These are phyloP conservation scores for Plodia interpunctella DNA, from an alignment of 1,140 invertebrate genomes.

Conservation along the genomic window DNA sequence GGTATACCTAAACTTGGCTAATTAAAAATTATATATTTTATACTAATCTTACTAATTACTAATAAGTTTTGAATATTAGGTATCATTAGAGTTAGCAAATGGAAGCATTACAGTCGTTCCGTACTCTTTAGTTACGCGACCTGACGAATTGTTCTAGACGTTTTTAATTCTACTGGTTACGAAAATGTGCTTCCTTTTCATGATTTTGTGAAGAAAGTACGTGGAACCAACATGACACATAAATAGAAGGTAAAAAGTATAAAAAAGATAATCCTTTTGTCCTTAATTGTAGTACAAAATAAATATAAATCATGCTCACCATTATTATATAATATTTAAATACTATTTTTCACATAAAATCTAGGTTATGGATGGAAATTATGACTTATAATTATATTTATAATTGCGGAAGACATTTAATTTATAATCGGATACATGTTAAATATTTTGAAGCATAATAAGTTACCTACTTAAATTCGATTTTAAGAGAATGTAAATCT, in stretches of 20 bases:
- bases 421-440: not conserved
- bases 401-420: not conserved
- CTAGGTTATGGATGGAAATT: not conserved
- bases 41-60: too few species aligned
- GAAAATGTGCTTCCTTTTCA: not conserved
- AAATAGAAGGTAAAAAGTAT: too few species aligned
- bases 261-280: too few species aligned
- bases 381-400: not conserved
- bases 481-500: not conserved
- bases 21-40: too few species aligned
- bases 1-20: too few species aligned
- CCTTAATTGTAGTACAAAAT: too few species aligned
- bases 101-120: not conserved
- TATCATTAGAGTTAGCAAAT: too few species aligned
- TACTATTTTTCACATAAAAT: too few species aligned
- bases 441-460: not conserved
- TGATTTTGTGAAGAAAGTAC: not conserved
- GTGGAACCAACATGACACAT: not conserved
- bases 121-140: not conserved
- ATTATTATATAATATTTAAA: too few species aligned
- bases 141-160: conserved; percentile 1
- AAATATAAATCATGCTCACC: too few species aligned
- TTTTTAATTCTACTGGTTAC: not conserved
- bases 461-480: not conserved
- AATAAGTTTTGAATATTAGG: too few species aligned